Conservation (phyloP, 2,797 vertebrate genomes). For the Carcharodon carcharias region DNA sequence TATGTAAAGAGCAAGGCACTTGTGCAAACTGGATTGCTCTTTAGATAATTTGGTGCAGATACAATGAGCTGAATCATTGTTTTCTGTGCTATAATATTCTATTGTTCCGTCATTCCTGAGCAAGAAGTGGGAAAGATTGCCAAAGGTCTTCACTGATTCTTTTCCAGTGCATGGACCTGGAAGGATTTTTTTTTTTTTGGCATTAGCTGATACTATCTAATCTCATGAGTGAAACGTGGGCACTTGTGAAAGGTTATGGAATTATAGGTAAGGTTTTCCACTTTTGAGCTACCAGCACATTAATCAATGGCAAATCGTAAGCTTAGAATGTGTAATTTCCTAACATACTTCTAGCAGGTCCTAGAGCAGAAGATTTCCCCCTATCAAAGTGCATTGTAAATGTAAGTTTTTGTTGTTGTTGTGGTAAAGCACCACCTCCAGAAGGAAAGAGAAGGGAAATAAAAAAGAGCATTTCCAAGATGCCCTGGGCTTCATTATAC, state of each 20-base stretch:
- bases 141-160: not conserved
- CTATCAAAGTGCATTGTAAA: not conserved
- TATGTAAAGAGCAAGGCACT: no score
- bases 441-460: not conserved
- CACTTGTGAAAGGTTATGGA: not conserved
- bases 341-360: not conserved
- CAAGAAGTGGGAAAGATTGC: not conserved
- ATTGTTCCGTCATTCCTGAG: not conserved
- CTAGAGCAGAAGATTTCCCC: not conserved
- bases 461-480: not conserved
- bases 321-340: not conserved
- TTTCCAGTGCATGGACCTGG: not conserved
- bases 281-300: not conserved
- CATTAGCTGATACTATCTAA: not conserved
- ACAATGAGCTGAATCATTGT: no score
- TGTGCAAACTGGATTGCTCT: no score
- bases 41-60: no score
- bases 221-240: not conserved
- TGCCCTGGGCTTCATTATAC: not conserved
- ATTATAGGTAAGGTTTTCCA: not conserved
- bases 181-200: not conserved
- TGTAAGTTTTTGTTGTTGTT: slow-evolving; percentile 21
- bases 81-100: no score
- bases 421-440: not conserved
- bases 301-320: not conserved